These are phyloP conservation scores for Phalacrocorax brasilianus DNA, from an alignment of 2,113 vertebrate genomes.

Conservation along the genomic window DNA sequence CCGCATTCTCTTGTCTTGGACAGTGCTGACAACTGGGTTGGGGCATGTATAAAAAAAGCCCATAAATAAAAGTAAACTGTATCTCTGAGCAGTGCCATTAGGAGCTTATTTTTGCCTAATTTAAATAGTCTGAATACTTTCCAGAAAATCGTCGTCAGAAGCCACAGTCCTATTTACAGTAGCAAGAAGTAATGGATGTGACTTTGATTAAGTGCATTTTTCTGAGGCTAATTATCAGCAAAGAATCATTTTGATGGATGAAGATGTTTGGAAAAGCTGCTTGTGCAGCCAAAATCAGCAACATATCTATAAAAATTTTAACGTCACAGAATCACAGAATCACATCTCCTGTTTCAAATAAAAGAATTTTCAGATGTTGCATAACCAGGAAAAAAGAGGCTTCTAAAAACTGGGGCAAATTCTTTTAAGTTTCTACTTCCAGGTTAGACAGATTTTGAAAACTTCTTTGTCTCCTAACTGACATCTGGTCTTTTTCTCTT, in stretches of 20 bases:
- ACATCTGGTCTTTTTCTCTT: background rate
- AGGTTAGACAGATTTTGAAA: background rate
- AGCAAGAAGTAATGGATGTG: conserved; percentile 23
- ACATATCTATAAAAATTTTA: background rate
- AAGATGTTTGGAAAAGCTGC: background rate
- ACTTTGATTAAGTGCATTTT: conserved; percentile 56
- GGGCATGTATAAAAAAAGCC: background rate
- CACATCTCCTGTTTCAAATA: background rate
- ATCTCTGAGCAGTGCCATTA: conserved; percentile 13
- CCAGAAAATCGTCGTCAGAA: conserved; percentile 33
- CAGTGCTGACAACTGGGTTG: conserved; percentile 12
- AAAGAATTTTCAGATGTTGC: background rate
- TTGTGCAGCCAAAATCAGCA: background rate
- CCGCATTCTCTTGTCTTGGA: conserved; percentile 18
- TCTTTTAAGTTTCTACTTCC: background rate
- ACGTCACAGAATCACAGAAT: too few species aligned
- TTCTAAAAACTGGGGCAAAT: background rate
- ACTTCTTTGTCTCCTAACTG: background rate
- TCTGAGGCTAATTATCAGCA: conserved; percentile 31
- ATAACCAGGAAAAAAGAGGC: background rate
- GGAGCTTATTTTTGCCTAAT: conserved; percentile 11
- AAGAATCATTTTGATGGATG: conserved; percentile 21
- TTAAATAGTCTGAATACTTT: conserved; percentile 47
- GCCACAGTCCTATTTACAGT: conserved; percentile 37
- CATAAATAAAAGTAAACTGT: conserved; percentile 31